Conservation (phyloP, 2,797 vertebrate species). For the Dicrostonyx torquatus region DNA sequence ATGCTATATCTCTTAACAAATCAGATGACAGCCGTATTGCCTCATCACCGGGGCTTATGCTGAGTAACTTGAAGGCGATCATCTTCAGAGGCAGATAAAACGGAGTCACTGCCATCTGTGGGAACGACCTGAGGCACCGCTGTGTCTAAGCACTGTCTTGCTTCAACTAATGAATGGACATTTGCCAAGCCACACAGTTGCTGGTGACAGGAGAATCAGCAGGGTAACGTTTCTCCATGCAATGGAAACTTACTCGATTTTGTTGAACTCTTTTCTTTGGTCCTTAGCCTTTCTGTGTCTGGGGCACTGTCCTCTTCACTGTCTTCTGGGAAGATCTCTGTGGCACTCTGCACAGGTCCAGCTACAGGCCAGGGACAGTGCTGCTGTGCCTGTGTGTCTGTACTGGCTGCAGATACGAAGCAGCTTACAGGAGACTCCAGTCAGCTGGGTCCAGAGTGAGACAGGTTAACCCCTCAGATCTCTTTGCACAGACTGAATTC, state of each 20-base stretch:
- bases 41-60: not conserved
- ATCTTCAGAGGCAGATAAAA: not conserved
- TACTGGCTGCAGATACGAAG: not conserved
- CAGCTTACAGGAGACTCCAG: not conserved
- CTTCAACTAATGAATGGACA: slow-evolving; percentile 1
- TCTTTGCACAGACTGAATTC: not conserved
- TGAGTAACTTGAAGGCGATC: not conserved
- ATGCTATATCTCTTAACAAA: not conserved
- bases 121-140: not conserved
- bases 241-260: not conserved
- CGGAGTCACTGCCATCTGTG: not conserved
- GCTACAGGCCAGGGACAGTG: not conserved
- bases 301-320: not conserved
- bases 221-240: not conserved
- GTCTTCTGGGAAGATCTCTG: not conserved
- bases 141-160: not conserved
- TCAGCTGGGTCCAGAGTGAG: not conserved
- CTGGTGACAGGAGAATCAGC: not conserved
- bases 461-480: not conserved
- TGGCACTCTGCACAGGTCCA: not conserved
- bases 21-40: not conserved
- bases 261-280: not conserved
- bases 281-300: not conserved
- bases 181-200: not conserved
- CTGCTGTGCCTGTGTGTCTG: not conserved